These are phyloP conservation scores for Todiramphus chloris DNA, from an alignment of 2,113 vertebrate species.

Conservation along the genomic window DNA sequence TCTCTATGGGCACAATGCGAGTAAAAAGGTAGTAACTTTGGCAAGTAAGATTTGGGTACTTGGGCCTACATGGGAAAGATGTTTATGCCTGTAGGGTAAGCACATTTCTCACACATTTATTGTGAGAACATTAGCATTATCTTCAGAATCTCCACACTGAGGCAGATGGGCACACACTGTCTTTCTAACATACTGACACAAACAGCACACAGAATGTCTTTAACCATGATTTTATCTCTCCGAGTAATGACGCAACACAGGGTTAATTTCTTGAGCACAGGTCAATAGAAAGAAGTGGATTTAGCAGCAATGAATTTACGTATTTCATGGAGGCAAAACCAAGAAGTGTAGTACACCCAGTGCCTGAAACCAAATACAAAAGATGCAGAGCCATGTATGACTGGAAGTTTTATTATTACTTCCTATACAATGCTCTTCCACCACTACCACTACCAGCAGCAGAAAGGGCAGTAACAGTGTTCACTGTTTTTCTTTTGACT, in stretches of 20 bases:
- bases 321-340: neutral
- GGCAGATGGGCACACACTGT: neutral
- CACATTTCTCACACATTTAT: neutral
- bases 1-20: neutral
- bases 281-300: neutral
- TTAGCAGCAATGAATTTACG: neutral
- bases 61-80: neutral
- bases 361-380: neutral
- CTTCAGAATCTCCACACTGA: neutral
- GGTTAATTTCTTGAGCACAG: neutral
- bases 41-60: neutral
- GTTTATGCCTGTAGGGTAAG: neutral
- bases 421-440: neutral
- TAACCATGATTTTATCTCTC: neutral
- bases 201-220: neutral
- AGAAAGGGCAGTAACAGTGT: neutral
- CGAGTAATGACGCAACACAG: neutral
- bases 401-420: neutral
- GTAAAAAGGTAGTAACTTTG: neutral
- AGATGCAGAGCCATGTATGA: neutral
- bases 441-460: neutral
- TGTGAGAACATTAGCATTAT: neutral
- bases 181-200: neutral
- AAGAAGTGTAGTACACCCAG: neutral
- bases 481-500: neutral